Percentiles rank a stretch among this genome's conserved stretches.
These are phyloP conservation scores for Zaprionus nigranus DNA, from an alignment of 1,140 invertebrate genomes.

Conservation along the genomic window DNA sequence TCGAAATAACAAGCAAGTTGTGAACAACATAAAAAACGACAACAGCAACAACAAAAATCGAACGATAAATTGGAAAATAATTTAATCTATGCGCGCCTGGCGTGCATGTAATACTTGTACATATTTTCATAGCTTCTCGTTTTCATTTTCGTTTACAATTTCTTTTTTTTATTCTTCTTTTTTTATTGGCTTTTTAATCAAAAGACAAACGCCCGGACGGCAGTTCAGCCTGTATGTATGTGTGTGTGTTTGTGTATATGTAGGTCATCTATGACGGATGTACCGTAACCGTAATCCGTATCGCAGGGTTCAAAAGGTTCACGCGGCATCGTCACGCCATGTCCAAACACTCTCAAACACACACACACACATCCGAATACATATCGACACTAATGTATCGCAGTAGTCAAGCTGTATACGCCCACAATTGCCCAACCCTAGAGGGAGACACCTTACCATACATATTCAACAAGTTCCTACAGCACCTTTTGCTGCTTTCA, in stretches of 20 bases:
- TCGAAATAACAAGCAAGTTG: constrained; percentile 6
- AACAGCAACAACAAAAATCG: not conserved
- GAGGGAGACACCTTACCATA: not conserved
- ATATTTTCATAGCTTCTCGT: constrained; percentile 38
- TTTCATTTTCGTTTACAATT: constrained; percentile 25
- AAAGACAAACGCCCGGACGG: too few relatives aligned
- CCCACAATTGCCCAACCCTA: constrained; percentile 29
- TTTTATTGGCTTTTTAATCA: constrained; percentile 71
- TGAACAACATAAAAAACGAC: not conserved
- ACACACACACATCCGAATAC: constrained; percentile 10
- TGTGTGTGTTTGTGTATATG: constrained; percentile 42
- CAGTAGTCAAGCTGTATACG: constrained; percentile 18
- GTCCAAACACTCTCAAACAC: constrained; percentile 27
- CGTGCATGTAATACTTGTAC: constrained; percentile 27
- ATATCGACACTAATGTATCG: not conserved
- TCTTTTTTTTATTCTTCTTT: constrained; percentile 26
- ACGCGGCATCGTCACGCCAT: constrained; percentile 57
- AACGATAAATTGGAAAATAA: constrained; percentile 62
- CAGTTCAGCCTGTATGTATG: constrained; percentile 14
- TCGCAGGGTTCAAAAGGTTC: constrained; percentile 57
- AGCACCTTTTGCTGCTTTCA: not conserved
- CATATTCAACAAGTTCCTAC: not conserved
- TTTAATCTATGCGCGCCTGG: constrained; percentile 55
- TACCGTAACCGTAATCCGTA: constrained; percentile 52
- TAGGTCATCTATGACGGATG: constrained; percentile 68